Conservation (phyloP, 53 echinoderm and acorn worm species). For the Paracentrotus lividus region DNA sequence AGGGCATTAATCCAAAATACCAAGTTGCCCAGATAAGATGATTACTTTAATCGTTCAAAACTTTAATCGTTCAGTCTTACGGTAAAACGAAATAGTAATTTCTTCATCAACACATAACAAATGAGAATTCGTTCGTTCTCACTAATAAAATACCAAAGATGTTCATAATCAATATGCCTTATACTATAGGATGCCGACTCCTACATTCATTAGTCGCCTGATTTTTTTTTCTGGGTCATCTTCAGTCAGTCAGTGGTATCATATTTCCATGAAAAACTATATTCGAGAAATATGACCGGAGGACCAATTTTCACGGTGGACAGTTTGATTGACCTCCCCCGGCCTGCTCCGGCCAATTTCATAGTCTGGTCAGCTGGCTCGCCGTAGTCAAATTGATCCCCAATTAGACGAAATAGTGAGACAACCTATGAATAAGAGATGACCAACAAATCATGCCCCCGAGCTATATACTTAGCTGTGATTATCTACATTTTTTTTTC, state of each 20-base stretch:
- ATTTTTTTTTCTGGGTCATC: conserved; percentile 28
- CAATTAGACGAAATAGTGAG: conserved; percentile 39
- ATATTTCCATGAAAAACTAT: background rate
- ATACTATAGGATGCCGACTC: background rate
- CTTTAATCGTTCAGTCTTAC: too few species aligned
- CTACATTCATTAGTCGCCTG: background rate
- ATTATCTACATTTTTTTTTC: background rate
- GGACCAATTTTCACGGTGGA: conserved; percentile 25
- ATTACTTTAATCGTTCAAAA: too few species aligned
- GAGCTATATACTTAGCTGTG: too few species aligned
- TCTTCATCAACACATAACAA: too few species aligned
- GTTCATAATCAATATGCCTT: background rate
- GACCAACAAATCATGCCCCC: conserved; percentile 54
- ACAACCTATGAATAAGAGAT: conserved; percentile 37
- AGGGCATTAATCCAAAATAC: too few species aligned
- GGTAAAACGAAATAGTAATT: too few species aligned
- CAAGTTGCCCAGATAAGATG: too few species aligned
- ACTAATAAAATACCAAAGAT: too few species aligned
- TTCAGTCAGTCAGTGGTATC: background rate
- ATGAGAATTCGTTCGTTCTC: too few species aligned
- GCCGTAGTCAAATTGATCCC: conserved; percentile 13
- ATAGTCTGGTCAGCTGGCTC: conserved; percentile 38
- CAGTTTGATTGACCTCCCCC: conserved; percentile 17
- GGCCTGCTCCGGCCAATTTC: background rate
- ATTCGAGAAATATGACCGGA: background rate